Evolutionary conservation across 1,140 invertebrate genomes (phyloP).

Genomic region (Brachionus asplanchnoidis): DNA sequence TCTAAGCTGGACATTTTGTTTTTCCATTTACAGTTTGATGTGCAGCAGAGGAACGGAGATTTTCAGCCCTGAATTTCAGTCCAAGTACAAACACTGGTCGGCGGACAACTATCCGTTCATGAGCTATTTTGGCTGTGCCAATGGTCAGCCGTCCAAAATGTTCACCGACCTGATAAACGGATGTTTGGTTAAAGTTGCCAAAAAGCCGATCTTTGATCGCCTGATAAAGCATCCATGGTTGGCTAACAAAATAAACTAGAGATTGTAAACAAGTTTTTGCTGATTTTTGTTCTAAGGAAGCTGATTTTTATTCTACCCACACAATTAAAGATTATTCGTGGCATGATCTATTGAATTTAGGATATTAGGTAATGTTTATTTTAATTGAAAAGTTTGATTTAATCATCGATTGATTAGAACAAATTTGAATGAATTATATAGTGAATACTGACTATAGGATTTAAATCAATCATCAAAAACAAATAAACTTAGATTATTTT

Average conservation of each 20-base stretch:
- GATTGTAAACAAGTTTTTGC: not conserved
- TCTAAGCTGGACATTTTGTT: constrained; percentile 37
- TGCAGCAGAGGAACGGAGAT: not conserved
- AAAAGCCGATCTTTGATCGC: constrained; percentile 26
- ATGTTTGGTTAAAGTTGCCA: constrained; percentile 21
- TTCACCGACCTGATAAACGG: constrained; percentile 15
- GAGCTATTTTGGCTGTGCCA: constrained; percentile 14
- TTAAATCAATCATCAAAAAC: not conserved
- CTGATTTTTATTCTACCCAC: not conserved
- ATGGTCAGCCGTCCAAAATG: not conserved
- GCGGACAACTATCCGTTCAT: constrained; percentile 11
- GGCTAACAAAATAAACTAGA: not conserved
- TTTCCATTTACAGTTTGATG: constrained; percentile 34
- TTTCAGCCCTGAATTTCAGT: not conserved
- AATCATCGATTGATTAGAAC: not conserved
- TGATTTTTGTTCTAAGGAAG: not conserved
- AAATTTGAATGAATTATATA: not conserved
- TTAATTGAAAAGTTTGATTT: not conserved
- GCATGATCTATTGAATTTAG: not conserved
- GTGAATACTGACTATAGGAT: not conserved
- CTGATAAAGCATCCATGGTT: constrained; percentile 40
- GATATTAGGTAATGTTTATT: not conserved
- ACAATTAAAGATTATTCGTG: not conserved
- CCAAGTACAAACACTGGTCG: constrained; percentile 5
- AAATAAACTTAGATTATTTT: not conserved